A percentile compares a stretch with the other conserved stretches of the same genome.
Evolutionary conservation across 2,888 invertebrate genomes (phyloP).

Genomic region (Idaea dimidiata): DNA sequence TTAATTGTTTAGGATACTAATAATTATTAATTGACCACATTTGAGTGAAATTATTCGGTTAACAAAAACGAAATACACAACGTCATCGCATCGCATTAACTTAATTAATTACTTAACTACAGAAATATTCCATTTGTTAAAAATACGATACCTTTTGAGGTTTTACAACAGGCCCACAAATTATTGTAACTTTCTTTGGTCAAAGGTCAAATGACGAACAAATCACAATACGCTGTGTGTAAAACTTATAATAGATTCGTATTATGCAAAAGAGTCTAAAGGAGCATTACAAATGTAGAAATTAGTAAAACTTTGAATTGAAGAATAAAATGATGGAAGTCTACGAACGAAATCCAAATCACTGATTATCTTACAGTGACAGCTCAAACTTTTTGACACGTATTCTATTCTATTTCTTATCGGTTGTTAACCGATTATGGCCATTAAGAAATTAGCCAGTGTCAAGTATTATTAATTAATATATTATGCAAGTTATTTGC

Average conservation of each 20-base stretch:
- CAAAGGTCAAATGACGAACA: neutral
- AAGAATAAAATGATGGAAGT: no score
- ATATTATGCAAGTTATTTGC: no score
- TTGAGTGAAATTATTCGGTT: neutral
- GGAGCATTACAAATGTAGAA: no score
- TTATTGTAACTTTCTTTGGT: conserved; percentile 49
- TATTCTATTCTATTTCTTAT: no score
- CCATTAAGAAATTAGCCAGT: no score
- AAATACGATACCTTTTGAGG: conserved; percentile 53
- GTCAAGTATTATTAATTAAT: no score
- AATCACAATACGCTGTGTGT: conserved; percentile 21
- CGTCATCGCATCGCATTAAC: no score
- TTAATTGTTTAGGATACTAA: neutral
- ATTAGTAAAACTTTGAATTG: no score
- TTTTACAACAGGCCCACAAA: conserved; percentile 73
- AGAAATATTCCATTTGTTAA: neutral
- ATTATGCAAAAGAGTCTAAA: neutral
- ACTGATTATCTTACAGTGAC: no score
- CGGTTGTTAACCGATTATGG: no score
- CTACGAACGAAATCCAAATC: no score
- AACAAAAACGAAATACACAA: neutral
- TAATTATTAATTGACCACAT: neutral
- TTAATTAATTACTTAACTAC: neutral
- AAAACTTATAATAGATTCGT: neutral
- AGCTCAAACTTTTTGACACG: no score